Evolutionary conservation across 2,888 invertebrate species (phyloP).

Genomic region (Acronicta alni): DNA sequence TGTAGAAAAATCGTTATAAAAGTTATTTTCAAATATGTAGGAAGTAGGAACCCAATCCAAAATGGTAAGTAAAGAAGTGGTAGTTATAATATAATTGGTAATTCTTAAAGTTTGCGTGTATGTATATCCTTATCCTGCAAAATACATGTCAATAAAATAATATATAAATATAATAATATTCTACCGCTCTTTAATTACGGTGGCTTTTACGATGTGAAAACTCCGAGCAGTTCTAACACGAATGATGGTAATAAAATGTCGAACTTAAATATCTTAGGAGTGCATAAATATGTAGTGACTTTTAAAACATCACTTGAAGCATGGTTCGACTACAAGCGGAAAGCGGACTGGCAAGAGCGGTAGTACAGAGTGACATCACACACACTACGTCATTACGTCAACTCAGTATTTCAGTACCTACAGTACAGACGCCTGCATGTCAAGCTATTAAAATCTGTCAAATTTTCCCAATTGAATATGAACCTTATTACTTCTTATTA

Average conservation of each 20-base stretch:
- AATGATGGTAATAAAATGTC: slow-evolving; percentile 34
- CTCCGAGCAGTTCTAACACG: slow-evolving; percentile 29
- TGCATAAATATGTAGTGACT: slow-evolving; percentile 30
- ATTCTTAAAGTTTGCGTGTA: neutral
- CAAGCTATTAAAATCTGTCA: too few relatives aligned
- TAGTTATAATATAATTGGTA: too few relatives aligned
- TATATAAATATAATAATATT: slow-evolving; percentile 8
- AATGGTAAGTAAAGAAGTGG: too few relatives aligned
- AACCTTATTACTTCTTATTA: too few relatives aligned
- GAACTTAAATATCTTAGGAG: slow-evolving; percentile 13
- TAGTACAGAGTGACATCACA: too few relatives aligned
- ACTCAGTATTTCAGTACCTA: too few relatives aligned
- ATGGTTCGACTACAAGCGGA: neutral
- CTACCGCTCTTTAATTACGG: slow-evolving; percentile 5
- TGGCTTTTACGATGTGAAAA: slow-evolving; percentile 35
- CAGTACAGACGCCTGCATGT: too few relatives aligned
- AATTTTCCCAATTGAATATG: too few relatives aligned
- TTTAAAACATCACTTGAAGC: slow-evolving; percentile 3
- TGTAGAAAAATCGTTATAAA: too few relatives aligned
- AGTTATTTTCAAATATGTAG: too few relatives aligned
- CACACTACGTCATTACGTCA: too few relatives aligned
- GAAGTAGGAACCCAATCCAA: too few relatives aligned
- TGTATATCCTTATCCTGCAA: neutral
- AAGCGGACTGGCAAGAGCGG: neutral
- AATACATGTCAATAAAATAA: slow-evolving; percentile 1